phyloP scores from a whole-genome alignment of 2,797 vertebrate species.

The Pseudochirops corinnae region DNA sequence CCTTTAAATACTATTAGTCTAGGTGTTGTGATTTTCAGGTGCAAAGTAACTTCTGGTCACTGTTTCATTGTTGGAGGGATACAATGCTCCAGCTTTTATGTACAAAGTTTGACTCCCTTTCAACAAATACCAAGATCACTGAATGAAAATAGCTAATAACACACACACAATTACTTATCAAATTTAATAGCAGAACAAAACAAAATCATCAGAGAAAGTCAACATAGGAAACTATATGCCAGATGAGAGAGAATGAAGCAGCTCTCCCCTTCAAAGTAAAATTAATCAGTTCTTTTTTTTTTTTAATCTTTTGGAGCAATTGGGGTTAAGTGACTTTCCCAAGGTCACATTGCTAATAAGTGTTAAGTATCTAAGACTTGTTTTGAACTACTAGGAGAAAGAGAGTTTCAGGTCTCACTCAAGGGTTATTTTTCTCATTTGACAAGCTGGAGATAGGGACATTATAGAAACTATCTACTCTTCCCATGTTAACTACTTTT shows the following conservation, averaged over 20 bases:
- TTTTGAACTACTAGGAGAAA: not conserved
- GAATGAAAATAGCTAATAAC: not conserved
- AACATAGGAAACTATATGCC: not conserved
- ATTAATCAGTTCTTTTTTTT: too few relatives aligned
- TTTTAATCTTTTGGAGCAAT: too few relatives aligned
- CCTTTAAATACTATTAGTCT: not conserved
- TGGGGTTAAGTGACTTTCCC: too few relatives aligned
- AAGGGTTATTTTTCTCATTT: not conserved
- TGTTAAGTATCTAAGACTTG: too few relatives aligned
- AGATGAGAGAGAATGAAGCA: not conserved
- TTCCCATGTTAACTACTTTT: not conserved
- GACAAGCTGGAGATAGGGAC: not conserved
- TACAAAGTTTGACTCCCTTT: not conserved
- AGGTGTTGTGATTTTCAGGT: not conserved
- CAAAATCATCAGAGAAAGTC: not conserved
- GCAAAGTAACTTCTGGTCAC: not conserved
- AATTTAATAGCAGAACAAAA: too few relatives aligned
- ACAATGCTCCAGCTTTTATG: not conserved
- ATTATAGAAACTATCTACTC: too few relatives aligned
- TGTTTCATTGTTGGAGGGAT: not conserved
- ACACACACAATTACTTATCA: not conserved
- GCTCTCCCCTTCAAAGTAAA: not conserved
- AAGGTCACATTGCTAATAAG: too few relatives aligned
- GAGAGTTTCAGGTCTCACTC: not conserved
- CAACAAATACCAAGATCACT: not conserved